phyloP scores from a whole-genome alignment of 2,888 invertebrate genomes.

The Cephus rjabovi region DNA sequence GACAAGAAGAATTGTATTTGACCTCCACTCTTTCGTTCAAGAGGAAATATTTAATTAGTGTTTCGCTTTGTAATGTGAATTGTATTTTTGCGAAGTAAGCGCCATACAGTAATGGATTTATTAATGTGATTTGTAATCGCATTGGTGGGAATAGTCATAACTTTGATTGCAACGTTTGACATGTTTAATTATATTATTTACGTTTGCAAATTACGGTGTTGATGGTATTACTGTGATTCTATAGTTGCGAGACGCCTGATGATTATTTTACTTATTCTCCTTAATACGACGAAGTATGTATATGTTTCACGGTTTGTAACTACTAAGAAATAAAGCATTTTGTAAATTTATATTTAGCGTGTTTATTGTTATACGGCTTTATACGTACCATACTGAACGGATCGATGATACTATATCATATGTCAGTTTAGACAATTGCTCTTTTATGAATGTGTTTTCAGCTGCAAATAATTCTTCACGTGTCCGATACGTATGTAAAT shows the following conservation, averaged over 20 bases:
- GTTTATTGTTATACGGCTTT: neutral
- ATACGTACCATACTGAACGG: conserved; percentile 18
- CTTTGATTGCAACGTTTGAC: neutral
- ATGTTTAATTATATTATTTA: neutral
- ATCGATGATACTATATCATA: conserved; percentile 7
- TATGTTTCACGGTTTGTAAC: conserved; percentile 35
- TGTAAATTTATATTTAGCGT: conserved; percentile 36
- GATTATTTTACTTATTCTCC: neutral
- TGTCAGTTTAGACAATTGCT: neutral
- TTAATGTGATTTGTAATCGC: neutral
- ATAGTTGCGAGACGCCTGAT: neutral
- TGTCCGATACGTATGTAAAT: neutral
- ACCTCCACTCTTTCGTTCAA: neutral
- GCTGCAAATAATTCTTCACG: neutral
- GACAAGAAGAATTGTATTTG: neutral
- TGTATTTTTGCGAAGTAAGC: neutral
- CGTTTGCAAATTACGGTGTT: neutral
- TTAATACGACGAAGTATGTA: neutral
- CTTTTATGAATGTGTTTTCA: neutral
- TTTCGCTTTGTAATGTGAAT: neutral
- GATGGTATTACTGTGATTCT: neutral
- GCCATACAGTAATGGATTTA: neutral
- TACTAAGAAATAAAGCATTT: conserved; percentile 41
- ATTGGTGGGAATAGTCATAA: neutral
- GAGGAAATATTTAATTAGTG: neutral